Evolutionary conservation across 2,888 invertebrate genomes (phyloP), one percentile per base, ranked within the genome.

Genomic region (Himalopsyche japonica): DNA sequence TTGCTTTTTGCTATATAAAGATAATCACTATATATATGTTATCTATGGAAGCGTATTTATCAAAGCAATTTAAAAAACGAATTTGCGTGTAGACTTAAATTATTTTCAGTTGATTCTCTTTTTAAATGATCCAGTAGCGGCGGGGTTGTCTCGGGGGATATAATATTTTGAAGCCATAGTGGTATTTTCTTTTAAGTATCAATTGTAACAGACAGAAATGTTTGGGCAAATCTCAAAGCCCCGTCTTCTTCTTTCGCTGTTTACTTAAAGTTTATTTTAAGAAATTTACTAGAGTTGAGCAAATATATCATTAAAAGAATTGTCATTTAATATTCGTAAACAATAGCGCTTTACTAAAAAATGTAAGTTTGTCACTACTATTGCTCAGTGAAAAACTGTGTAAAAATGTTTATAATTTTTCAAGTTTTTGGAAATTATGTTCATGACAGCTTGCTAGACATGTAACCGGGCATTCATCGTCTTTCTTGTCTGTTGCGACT

Each of bases 171-270:
- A 82, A 82, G 43, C 82, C 79, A 64, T 82, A 82, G 79, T 82
- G 82, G 82, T 43, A 27, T 82, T 49, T 82, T 82, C 82, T 82
- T 82, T 82, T 79, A 82, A 82, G 82, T 82, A 82, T 82, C 82
- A 82, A 82, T 79, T 82, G 79, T 43, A 79, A 43, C 57, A 79
- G 79, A 57, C 82, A 37, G 34, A 76, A 82, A 76, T 47, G 43
- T 24, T 48, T 34, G 20, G 82, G 34, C 37, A 12, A 12, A 49
- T 77, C 77, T 32, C 77, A 10, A 27, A 27, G 20, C 32, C 48
- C 48, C 80, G 48, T 24, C 27, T 15, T 7, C 43, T 70, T 57
- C 32, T 79, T 32, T 70, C 32, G 30, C 78, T 81, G 81, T 84
- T 84, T 84, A 84, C 81, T 20, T 81, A 81, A 43, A 57, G 20